Evolutionary conservation across 1,140 invertebrate species (phyloP), one percentile per base, ranked within the genome.

Genomic region (Drosophila murphyi): DNA sequence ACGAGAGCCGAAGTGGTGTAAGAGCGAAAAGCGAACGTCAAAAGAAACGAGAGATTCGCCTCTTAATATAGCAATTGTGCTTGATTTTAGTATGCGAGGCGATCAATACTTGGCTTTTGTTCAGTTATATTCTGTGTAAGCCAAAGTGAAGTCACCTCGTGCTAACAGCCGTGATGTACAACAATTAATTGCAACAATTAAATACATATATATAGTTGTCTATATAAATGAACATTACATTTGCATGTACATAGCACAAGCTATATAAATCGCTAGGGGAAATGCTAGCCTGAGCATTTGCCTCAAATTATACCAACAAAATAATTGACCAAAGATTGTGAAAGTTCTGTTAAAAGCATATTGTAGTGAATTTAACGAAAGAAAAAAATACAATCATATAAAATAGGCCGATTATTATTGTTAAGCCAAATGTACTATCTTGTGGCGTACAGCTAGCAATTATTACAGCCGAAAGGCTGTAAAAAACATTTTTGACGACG

Each of bases 361-460:
- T 55, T 52, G 39, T 62, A 29, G 37, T 63, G 48, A 69, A 57
- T 43, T 72, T 56, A 61, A 51, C 10, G 20, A 45, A 45, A 41
- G 63, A 69, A 57, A 57, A 52, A 12, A 20, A 45, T 45, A 55
- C 59, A 69, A 61, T 64, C 32, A 60, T 60, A 64, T 76, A 80
- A 64, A 65, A 82, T 82, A 77, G 69, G 70, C 45, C 64, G 77
- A 72, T 71, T 57, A 70, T 63, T 63, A 57, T 51, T 82, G 62
- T 47, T 80, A 48, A 77, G 57, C 76, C 81, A 85, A 76, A 85
- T 85, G 81, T 85, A 85, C 78, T 85, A 85, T 72, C 76, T 85
- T 60, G 81, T 85, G 60, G 81, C 81, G 31, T 85, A 85, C 68
- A 85, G 81, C 72, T 85, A 79, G 73, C 78, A 79, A 81, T 71